Conservation (phyloP, 2,888 invertebrate genomes). For the Eupithecia abbreviata region DNA sequence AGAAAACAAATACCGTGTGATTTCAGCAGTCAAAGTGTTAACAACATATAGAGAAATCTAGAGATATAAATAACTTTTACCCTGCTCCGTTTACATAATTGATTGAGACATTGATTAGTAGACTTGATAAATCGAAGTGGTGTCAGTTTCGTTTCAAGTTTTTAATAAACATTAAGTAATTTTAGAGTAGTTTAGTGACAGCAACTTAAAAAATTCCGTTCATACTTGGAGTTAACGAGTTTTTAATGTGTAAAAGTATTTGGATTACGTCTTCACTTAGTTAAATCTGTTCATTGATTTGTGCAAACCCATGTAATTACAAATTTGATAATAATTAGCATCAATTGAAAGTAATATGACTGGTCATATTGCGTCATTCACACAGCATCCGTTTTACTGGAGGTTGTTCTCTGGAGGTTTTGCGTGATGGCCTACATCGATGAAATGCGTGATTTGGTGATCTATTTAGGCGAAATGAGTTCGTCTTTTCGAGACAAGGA, state of each 20-base stretch:
- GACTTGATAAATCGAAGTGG: background rate
- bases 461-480: too few relatives aligned
- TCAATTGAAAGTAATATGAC: too few relatives aligned
- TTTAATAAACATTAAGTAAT: constrained; percentile 8
- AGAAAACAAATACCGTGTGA: too few relatives aligned
- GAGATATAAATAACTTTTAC: background rate
- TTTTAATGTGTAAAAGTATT: constrained; percentile 10
- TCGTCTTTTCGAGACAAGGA: too few relatives aligned
- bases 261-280: background rate
- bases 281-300: background rate
- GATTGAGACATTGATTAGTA: background rate
- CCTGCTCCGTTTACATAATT: background rate
- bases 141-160: constrained; percentile 1
- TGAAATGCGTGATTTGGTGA: too few relatives aligned
- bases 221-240: constrained; percentile 11
- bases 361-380: too few relatives aligned
- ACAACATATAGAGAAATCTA: background rate
- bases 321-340: background rate
- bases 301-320: background rate
- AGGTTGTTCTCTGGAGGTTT: too few relatives aligned
- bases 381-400: too few relatives aligned
- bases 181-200: constrained; percentile 17
- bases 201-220: constrained; percentile 14
- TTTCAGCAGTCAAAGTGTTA: too few relatives aligned
- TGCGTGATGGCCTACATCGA: too few relatives aligned